A percentile compares a stretch with the other conserved stretches of the same genome.
Evolutionary conservation across 2,888 invertebrate species (phyloP).

Genomic region (Serrognathus titanus): DNA sequence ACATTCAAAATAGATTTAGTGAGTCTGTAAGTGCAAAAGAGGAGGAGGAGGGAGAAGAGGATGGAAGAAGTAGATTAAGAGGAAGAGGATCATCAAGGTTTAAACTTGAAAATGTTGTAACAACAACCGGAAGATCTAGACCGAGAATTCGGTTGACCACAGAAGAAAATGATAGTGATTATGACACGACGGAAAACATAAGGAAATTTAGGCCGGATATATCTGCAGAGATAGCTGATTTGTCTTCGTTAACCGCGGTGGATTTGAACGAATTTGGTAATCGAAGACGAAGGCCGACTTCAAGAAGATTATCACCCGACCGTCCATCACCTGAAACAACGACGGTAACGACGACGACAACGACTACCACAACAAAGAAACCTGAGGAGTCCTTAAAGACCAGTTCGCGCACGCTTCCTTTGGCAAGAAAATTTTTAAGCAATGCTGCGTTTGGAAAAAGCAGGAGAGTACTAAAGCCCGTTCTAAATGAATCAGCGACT

Average conservation of each 20-base stretch:
- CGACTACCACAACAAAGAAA: slow-evolving; percentile 11
- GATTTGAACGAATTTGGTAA: slow-evolving; percentile 37
- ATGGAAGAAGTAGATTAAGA: not conserved
- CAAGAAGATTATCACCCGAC: not conserved
- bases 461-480: slow-evolving; percentile 12
- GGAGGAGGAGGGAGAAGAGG: not conserved
- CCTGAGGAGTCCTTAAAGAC: slow-evolving; percentile 19
- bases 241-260: slow-evolving; percentile 54
- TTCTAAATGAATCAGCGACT: not conserved
- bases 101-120: slow-evolving; percentile 19
- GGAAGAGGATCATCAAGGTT: slow-evolving; percentile 34
- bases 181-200: slow-evolving; percentile 28
- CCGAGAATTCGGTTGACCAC: slow-evolving; percentile 23
- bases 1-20: not conserved
- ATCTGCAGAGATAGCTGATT: slow-evolving; percentile 48
- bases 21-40: not conserved
- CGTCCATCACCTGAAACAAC: slow-evolving; percentile 5
- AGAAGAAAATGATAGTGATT: slow-evolving; percentile 33
- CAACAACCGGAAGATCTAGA: slow-evolving; percentile 18
- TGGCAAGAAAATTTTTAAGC: slow-evolving; percentile 23
- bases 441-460: slow-evolving; percentile 17
- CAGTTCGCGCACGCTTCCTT: slow-evolving; percentile 23
- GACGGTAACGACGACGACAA: slow-evolving; percentile 8
- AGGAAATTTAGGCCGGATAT: slow-evolving; percentile 42
- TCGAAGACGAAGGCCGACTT: slow-evolving; percentile 5